A percentile compares a stretch with the other conserved stretches of the same genome.
These are phyloP conservation scores for Rhynchomys soricoides DNA, from an alignment of 2,113 vertebrate genomes.

Conservation along the genomic window DNA sequence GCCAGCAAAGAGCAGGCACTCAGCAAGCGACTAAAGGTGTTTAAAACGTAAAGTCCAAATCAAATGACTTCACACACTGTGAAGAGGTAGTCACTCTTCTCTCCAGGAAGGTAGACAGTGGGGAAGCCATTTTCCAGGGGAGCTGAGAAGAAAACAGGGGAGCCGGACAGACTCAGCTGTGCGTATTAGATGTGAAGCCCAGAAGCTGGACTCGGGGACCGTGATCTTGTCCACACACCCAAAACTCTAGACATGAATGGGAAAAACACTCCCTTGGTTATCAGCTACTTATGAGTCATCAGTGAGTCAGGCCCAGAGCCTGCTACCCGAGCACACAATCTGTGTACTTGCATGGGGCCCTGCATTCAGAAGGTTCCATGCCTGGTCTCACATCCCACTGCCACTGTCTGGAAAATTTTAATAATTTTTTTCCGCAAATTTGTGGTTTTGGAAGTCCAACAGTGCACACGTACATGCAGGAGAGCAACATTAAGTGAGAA, in stretches of 20 bases:
- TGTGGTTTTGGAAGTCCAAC: not conserved
- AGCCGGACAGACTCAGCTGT: not conserved
- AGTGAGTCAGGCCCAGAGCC: no score
- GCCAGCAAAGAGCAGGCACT: not conserved
- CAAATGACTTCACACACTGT: not conserved
- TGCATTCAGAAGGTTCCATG: not conserved
- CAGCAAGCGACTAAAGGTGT: not conserved
- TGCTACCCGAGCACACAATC: fast-evolving
- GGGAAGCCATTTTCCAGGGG: not conserved
- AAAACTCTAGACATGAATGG: not conserved
- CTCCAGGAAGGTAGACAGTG: not conserved
- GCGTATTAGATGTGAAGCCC: not conserved
- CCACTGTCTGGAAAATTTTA: not conserved
- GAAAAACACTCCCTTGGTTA: not conserved
- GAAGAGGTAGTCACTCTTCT: not conserved
- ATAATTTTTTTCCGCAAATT: not conserved
- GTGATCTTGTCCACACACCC: not conserved
- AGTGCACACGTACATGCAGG: not conserved
- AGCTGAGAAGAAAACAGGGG: not conserved
- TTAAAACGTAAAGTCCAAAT: conserved; percentile 20
- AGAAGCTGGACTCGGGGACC: not conserved
- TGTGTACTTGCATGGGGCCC: no score
- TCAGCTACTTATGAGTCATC: not conserved
- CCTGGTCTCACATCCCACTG: not conserved
- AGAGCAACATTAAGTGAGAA: not conserved